Base-by-base conservation (phyloP, 2,113 vertebrate species). In the Hoplias malabaricus region DNA sequence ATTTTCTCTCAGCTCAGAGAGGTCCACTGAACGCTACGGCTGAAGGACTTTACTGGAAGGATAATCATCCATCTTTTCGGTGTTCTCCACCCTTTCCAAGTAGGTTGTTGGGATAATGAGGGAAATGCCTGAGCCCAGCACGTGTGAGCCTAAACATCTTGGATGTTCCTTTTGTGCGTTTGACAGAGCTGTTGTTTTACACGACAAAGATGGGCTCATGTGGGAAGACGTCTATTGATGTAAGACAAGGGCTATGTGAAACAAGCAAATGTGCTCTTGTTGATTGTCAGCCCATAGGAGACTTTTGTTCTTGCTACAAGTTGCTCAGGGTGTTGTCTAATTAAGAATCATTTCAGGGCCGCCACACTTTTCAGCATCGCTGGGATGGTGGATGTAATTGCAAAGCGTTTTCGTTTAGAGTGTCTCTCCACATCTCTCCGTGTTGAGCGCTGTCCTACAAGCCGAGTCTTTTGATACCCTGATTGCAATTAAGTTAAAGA, bases 311-410 rank as follows among this genome's bases (percentile, higher is more conserved):
- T 73, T 56, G 36, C 38, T 65, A 73, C 54, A 42, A 46, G 56
- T 80, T 38, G 57, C 70, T 77, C 36, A 25, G 57, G 62, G 73
- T 77, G 27, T 62, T 29, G 19, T 80, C 69, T 80, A 81, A 80
- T 80, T 85, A 79, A 79, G 66, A 80, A 63, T 73, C 80, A 80
- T 82, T 69, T 70, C 73, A 78, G 77, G 82, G 59, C 27, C 36
- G 34, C 67, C 23, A 43, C 16, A 63, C 70, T 76, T 82, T 83
- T 68, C 40, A 73, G 59, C 67, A 71, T 83, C 69, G 63, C 46
- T 62, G 54, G 40, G 71, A 75, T 50, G 59, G 61, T 33, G 42
- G 62, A 78, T 80, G 75, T 82, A 80, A 78, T 80, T 79, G 79
- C 59, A 69, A 68, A 77, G 78, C 62, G 29, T 54, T 27, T 62